Conservation (phyloP, 2,113 vertebrate genomes). For the Chamaea fasciata region DNA sequence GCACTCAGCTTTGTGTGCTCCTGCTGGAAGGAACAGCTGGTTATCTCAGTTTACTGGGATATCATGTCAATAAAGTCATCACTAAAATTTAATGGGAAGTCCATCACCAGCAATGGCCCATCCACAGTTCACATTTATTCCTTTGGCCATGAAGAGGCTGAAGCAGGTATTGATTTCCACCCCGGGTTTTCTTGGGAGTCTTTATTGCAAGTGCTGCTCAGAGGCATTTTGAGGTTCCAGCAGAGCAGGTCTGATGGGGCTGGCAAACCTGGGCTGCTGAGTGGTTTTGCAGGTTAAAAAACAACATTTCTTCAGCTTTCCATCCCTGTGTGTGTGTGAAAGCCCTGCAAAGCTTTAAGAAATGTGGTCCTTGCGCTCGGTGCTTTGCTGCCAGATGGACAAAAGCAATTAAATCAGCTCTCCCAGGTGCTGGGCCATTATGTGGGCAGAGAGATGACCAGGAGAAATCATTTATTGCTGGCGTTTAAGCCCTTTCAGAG, state of each 20-base stretch:
- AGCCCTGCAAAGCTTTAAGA: not conserved
- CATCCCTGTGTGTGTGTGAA: not conserved
- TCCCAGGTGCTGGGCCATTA: not conserved
- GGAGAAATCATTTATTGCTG: not conserved
- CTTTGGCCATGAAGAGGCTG: not conserved
- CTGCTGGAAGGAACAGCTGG: not conserved
- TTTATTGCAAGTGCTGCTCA: not conserved
- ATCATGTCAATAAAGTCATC: not conserved
- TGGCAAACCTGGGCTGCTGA: not conserved
- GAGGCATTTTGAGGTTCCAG: not conserved
- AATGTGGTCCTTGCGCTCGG: not conserved
- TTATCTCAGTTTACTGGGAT: not conserved
- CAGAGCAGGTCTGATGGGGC: not conserved
- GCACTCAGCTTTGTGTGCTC: not conserved
- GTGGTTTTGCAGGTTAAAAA: fast-evolving
- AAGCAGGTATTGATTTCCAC: not conserved
- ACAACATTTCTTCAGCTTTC: not conserved
- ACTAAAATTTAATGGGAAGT: not conserved
- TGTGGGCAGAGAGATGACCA: not conserved
- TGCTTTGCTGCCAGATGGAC: not conserved
- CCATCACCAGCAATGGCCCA: not conserved
- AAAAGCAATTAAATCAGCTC: not conserved
- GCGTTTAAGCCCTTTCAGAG: not conserved
- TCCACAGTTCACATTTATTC: not conserved
- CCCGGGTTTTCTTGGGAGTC: not conserved